phyloP scores from a whole-genome alignment of 2,888 invertebrate species.

The Micropterix aruncella region DNA sequence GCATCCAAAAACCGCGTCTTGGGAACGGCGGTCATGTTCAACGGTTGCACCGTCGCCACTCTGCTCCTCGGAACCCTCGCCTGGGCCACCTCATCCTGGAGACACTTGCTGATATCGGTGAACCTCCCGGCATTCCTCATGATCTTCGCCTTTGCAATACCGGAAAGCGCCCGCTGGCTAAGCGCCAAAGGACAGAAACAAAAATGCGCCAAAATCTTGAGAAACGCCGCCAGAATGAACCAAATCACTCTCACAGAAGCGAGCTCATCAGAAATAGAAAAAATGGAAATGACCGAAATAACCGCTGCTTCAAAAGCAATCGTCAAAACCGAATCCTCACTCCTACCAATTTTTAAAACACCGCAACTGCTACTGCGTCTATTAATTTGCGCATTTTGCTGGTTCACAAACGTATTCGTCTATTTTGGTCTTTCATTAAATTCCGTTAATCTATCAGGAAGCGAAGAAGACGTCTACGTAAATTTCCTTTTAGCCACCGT shows the following conservation, averaged over 20 bases:
- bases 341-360: not conserved
- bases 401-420: constrained; percentile 50
- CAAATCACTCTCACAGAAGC: constrained; percentile 8
- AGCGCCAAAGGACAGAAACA: constrained; percentile 5
- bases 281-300: not conserved
- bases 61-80: constrained; percentile 5
- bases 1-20: constrained; percentile 5
- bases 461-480: constrained; percentile 38
- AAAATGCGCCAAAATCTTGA: constrained; percentile 5
- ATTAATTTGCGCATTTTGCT: constrained; percentile 43
- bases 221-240: constrained; percentile 6
- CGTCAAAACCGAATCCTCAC: not conserved
- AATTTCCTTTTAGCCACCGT: constrained; percentile 45
- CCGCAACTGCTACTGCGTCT: constrained; percentile 23
- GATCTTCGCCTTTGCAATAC: constrained; percentile 4
- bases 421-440: constrained; percentile 54
- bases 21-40: constrained; percentile 6
- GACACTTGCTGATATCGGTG: constrained; percentile 3
- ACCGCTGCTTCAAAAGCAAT: not conserved
- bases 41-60: constrained; percentile 5
- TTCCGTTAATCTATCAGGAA: constrained; percentile 43
- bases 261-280: constrained; percentile 9
- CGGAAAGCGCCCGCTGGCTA: constrained; percentile 7
- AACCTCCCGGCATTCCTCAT: constrained; percentile 6
- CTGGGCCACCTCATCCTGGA: constrained; percentile 5